Percentiles rank a stretch among this genome's conserved stretches.
phyloP scores from a whole-genome alignment of 2,888 invertebrate species.

The Eurytoma californica region DNA sequence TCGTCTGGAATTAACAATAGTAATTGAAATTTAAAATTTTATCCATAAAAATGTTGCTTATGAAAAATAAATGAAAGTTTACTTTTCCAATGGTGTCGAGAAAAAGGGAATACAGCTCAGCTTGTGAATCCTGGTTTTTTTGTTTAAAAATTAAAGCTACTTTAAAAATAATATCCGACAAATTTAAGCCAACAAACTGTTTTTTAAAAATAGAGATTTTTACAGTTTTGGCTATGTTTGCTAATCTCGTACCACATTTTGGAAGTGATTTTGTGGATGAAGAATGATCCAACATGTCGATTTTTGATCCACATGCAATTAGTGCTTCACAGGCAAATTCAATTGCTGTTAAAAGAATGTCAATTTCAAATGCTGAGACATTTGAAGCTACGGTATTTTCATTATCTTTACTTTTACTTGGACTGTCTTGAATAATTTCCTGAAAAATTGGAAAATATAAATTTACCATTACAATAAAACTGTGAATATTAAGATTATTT shows the following conservation, averaged over 20 bases:
- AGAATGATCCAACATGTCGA: conserved; percentile 83
- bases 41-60: neutral
- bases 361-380: conserved; percentile 56
- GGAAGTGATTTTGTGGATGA: conserved; percentile 82
- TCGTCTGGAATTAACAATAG: neutral
- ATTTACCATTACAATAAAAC: neutral
- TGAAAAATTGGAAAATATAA: neutral
- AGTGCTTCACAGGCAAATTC: conserved; percentile 77
- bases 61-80: conserved; percentile 5
- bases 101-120: conserved; percentile 85
- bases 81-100: conserved; percentile 78
- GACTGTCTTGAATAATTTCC: neutral
- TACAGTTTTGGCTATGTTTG: conserved; percentile 71
- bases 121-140: conserved; percentile 84
- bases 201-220: conserved; percentile 57
- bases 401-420: neutral
- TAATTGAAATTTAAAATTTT: conserved; percentile 2
- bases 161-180: conserved; percentile 52
- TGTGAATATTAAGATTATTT: neutral
- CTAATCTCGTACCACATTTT: conserved; percentile 81
- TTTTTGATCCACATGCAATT: conserved; percentile 78
- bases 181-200: conserved; percentile 16
- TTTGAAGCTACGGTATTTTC: neutral
- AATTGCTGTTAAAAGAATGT: conserved; percentile 68
- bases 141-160: conserved; percentile 80